Percentiles rank a stretch among this genome's conserved stretches.
Evolutionary conservation across 2,888 invertebrate genomes (phyloP).

Genomic region (Pollenia griseotomentosa): DNA sequence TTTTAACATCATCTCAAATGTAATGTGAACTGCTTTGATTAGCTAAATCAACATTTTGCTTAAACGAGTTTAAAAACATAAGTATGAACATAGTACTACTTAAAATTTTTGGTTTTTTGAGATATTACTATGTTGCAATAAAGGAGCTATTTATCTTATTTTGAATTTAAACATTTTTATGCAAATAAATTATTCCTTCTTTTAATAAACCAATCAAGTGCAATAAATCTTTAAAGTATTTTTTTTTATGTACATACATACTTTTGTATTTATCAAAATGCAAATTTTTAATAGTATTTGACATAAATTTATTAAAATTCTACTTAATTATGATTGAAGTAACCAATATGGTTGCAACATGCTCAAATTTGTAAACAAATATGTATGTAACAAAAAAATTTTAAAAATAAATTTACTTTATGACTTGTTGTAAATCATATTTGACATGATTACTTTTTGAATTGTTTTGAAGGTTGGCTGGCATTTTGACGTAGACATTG

Average conservation of each 20-base stretch:
- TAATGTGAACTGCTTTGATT: too few species aligned
- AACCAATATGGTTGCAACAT: not conserved
- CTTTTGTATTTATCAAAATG: constrained; percentile 8
- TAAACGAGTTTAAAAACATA: too few species aligned
- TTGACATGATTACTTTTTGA: constrained; percentile 70
- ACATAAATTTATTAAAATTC: constrained; percentile 55
- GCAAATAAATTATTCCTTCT: too few species aligned
- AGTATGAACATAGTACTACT: too few species aligned
- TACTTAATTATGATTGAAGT: constrained; percentile 47
- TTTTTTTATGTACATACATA: not conserved
- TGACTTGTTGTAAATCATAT: constrained; percentile 58
- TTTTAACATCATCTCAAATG: too few species aligned
- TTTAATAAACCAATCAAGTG: not conserved
- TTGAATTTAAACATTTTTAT: not conserved
- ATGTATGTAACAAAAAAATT: not conserved
- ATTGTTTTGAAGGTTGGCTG: constrained; percentile 63
- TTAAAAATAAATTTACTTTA: constrained; percentile 25
- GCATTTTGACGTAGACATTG: constrained; percentile 53
- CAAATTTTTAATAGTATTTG: constrained; percentile 59
- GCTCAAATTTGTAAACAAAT: not conserved
- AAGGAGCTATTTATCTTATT: not conserved
- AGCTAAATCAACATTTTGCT: too few species aligned
- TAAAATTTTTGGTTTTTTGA: too few species aligned
- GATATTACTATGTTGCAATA: too few species aligned
- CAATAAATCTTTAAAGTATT: not conserved